phyloP scores from a whole-genome alignment of 1,140 invertebrate genomes.

The silkworm (Bombyx mori) region ASM3026992v2 NC_085112.1:5059001-5059500 shows the following conservation, averaged over 20 bases:
- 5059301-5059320: neutral
- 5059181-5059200: neutral
- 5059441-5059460: too few species aligned
- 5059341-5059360: neutral
- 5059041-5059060: too few species aligned
- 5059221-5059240: neutral
- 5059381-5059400: neutral
- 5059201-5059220: neutral
- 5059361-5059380: neutral
- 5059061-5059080: too few species aligned
- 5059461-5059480: too few species aligned
- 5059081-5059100: too few species aligned
- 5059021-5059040: too few species aligned
- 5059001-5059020: too few species aligned
- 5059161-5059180: neutral
- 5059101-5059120: too few species aligned
- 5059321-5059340: neutral
- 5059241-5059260: neutral
- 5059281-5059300: neutral
- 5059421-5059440: slow-evolving; percentile 1
- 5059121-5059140: neutral
- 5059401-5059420: neutral
- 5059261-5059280: neutral
- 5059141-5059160: neutral
- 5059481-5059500: too few species aligned